Evolutionary conservation across 2,888 invertebrate species (phyloP).

Genomic region (Rotaria magnacalcarata): DNA sequence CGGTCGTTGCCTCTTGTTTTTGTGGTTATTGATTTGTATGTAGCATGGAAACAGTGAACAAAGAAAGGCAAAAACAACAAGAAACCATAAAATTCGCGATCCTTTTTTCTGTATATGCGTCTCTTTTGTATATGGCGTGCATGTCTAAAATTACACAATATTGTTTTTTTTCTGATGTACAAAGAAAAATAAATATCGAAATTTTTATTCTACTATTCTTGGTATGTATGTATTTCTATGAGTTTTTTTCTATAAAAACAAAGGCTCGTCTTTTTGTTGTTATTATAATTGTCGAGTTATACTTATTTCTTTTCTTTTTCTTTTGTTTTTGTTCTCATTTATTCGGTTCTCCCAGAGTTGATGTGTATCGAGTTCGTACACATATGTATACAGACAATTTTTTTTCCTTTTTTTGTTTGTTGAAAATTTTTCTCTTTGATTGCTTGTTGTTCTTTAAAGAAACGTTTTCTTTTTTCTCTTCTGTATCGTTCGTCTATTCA

Average conservation of each 20-base stretch:
- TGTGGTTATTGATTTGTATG: neutral
- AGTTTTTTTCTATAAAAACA: neutral
- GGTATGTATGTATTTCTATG: conserved; percentile 9
- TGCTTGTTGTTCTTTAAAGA: neutral
- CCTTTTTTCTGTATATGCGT: neutral
- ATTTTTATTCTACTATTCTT: conserved; percentile 10
- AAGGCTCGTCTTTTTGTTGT: neutral
- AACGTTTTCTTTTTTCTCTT: neutral
- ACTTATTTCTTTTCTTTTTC: neutral
- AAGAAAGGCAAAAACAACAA: neutral
- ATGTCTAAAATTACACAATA: neutral
- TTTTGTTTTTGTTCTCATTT: neutral
- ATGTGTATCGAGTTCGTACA: neutral
- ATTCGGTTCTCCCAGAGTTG: neutral
- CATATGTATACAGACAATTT: conserved; percentile 5
- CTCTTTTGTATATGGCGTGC: neutral
- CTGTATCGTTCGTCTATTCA: conserved; percentile 10
- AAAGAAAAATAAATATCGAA: neutral
- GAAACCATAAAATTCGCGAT: neutral
- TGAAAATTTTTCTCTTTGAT: neutral
- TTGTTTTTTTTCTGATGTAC: neutral
- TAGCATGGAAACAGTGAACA: conserved; percentile 16
- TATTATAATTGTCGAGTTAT: conserved; percentile 6
- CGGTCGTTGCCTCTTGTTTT: neutral
- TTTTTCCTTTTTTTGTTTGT: neutral